Percentiles rank a stretch among this genome's conserved stretches.
Evolutionary conservation across 2,888 invertebrate species (phyloP).

Genomic region (Pseudoips prasinana): DNA sequence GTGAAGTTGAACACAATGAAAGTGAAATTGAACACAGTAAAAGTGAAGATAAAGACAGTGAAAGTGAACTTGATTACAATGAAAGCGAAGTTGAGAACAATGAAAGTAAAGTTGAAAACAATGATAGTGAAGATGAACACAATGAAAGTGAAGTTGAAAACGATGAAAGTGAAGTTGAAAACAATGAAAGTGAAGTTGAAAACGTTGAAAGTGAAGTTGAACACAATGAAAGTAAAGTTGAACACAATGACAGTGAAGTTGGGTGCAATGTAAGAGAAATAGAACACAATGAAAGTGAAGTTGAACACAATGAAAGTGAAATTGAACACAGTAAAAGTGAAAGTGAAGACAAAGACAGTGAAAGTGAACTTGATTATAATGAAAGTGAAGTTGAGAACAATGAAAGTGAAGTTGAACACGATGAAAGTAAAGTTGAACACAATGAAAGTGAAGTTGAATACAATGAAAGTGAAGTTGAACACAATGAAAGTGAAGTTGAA

Average conservation of each 20-base stretch:
- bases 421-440: no score
- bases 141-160: conserved; percentile 11
- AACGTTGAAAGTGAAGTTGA: conserved; percentile 2
- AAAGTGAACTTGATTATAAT: no score
- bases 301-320: conserved; percentile 11
- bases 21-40: no score
- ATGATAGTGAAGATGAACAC: conserved; percentile 10
- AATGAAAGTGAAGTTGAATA: conserved; percentile 10
- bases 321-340: conserved; percentile 20
- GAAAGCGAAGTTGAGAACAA: no score
- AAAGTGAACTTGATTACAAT: no score
- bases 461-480: conserved; percentile 10
- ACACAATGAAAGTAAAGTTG: conserved; percentile 5
- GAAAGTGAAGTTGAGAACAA: no score
- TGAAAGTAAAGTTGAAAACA: no score
- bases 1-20: no score
- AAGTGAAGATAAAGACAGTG: no score
- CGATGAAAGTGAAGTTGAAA: conserved; percentile 1
- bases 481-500: conserved; percentile 1
- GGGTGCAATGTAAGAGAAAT: conserved; percentile 3
- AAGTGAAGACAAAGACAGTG: conserved; percentile 20
- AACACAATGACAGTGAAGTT: conserved; percentile 2
- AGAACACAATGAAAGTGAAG: conserved; percentile 14
- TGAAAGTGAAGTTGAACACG: no score
- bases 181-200: not conserved